phyloP scores from a whole-genome alignment of 2,888 invertebrate genomes.

The Tinea trinotella region DNA sequence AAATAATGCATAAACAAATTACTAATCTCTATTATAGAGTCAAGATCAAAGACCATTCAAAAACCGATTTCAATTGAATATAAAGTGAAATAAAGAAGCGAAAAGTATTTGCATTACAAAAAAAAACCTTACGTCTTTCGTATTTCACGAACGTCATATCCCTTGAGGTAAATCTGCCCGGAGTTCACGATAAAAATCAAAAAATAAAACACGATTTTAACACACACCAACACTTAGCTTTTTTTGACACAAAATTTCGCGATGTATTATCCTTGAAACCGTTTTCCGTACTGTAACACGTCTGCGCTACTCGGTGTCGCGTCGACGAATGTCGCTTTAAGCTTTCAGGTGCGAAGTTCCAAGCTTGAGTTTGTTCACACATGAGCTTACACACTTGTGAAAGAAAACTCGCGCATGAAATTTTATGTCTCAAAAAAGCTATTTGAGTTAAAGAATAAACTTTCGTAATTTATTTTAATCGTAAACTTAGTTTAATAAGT shows the following conservation, averaged over 20 bases:
- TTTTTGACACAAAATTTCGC: neutral
- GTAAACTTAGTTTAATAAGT: too few relatives aligned
- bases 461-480: too few relatives aligned
- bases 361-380: neutral
- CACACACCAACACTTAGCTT: neutral
- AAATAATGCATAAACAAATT: too few relatives aligned
- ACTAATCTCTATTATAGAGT: neutral
- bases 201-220: neutral
- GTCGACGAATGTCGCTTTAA: conserved; percentile 40
- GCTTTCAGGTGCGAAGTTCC: conserved; percentile 32
- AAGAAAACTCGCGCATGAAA: neutral
- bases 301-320: conserved; percentile 35
- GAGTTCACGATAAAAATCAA: neutral
- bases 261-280: neutral
- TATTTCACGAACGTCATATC: conserved; percentile 40
- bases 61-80: neutral
- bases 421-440: neutral
- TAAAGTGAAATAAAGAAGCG: conserved; percentile 28
- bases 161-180: conserved; percentile 24
- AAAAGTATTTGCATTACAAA: conserved; percentile 36
- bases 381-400: neutral
- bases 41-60: conserved; percentile 8
- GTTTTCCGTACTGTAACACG: conserved; percentile 25
- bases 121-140: conserved; percentile 45
- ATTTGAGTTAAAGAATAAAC: too few relatives aligned